Evolutionary conservation across 64 coral and sea anemone genomes (phyloP), one percentile per base, ranked within the genome.

Genomic region (Dendrophyllia cribrosa): DNA sequence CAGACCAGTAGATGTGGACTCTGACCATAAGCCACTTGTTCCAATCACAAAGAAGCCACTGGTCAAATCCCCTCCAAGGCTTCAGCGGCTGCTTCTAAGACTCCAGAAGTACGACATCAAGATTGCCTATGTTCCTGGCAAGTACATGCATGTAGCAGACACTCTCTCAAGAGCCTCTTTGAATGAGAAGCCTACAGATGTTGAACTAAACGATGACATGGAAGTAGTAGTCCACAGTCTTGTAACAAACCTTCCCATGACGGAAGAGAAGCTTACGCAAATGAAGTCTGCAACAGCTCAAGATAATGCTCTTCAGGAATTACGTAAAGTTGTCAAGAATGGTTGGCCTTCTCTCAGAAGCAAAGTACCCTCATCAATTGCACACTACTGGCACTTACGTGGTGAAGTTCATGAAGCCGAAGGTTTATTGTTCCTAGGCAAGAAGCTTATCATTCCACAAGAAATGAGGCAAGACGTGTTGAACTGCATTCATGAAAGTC

Each of bases 61-160:
- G 34, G 34, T 34, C 34, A 34, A 34, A 34, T 34, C 34, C 34
- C 34, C 34, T 34, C 34, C 34, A 34, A 34, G 34, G 34, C 34
- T 34, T 34, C 34, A 34, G 34, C 34, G 2, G 34, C 34, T 34
- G 34, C 0, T 34, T 34, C 34, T 34, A 3, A 74, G 24, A 13
- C 71, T 48, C n/a, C 66, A 34, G 34, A 34, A 34, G 34, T 34
- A 34, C 1, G 34, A 34, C 34, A 34, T 34, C 34, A 34, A 34
- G 34, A 34, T 34, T 34, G 1, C 34, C 34, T 34, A 34, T 34
- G 34, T 34, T 34, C 34, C 34, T 34, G 34, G 34, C 34, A 72
- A 72, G 23, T 72, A 72, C 70, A 72, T 45, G 70, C 43, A 72
- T 72, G 70, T 72, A 44, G 70, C 70, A 43, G 26, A 72, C 70